Conservation (phyloP, 1,140 invertebrate genomes). For the Gryon sp. region DNA sequence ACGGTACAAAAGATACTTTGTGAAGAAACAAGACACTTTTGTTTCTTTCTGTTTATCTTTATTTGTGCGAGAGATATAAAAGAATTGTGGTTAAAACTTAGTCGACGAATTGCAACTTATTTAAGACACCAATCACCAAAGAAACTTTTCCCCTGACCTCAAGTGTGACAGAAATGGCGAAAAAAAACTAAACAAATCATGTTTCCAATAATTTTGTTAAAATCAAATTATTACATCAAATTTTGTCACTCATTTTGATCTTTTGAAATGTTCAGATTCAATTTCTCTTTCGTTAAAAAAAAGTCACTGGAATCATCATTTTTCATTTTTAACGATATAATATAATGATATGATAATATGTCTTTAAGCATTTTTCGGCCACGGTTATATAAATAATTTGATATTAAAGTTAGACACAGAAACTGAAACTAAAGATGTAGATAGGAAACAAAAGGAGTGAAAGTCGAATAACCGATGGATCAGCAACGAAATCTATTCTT, state of each 20-base stretch:
- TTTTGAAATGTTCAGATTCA: too few species aligned
- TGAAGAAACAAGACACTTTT: conserved; percentile 6
- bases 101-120: conserved; percentile 51
- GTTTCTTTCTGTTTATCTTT: conserved; percentile 41
- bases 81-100: conserved; percentile 49
- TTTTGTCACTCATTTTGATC: too few species aligned
- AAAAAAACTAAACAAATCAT: too few species aligned
- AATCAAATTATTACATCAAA: too few species aligned
- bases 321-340: too few species aligned
- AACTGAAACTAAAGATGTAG: conserved; percentile 30
- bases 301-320: too few species aligned
- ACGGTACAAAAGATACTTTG: conserved; percentile 19
- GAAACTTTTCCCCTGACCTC: conserved; percentile 2
- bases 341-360: too few species aligned
- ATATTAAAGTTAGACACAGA: conserved; percentile 23
- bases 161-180: conserved; percentile 15
- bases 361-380: too few species aligned
- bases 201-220: too few species aligned
- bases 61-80: conserved; percentile 14
- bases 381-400: too few species aligned
- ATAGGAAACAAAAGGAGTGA: conserved; percentile 52
- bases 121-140: conserved; percentile 4
- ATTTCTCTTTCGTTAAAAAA: too few species aligned
- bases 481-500: conserved; percentile 45
- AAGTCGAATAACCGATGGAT: conserved; percentile 40